phyloP scores from a whole-genome alignment of 2,888 invertebrate genomes.

The Stenodema calcarata region DNA sequence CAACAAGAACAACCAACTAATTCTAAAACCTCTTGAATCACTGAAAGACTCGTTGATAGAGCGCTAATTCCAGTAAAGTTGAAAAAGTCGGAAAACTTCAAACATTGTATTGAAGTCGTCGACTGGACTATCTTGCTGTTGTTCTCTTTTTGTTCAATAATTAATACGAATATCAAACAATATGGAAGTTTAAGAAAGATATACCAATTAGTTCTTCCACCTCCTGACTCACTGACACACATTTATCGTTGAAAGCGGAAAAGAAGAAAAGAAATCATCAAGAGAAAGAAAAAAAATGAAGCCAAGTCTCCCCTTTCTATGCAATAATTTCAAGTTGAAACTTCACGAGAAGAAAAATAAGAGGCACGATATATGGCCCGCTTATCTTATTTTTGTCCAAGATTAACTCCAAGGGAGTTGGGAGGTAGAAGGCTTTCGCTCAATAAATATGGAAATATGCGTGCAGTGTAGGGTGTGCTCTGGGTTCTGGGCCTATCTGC shows the following conservation, averaged over 20 bases:
- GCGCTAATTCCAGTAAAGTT: no score
- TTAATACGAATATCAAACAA: no score
- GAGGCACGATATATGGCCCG: background rate
- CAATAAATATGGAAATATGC: constrained; percentile 28
- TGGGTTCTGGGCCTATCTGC: background rate
- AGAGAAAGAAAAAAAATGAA: background rate
- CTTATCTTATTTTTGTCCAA: constrained; percentile 5
- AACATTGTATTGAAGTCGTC: no score
- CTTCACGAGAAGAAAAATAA: background rate
- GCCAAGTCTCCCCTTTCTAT: background rate
- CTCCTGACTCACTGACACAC: background rate
- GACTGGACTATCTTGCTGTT: no score
- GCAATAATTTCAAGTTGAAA: background rate
- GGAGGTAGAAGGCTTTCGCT: background rate
- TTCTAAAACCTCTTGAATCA: no score
- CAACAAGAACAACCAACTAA: no score
- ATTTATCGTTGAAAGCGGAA: background rate
- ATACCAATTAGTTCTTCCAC: background rate
- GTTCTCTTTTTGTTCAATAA: no score
- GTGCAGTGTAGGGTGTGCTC: background rate
- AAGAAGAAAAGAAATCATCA: no score
- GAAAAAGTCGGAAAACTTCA: no score
- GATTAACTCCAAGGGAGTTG: background rate
- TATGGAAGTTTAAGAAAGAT: no score
- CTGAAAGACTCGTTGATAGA: no score